Percentiles rank a stretch among this genome's conserved stretches.
phyloP scores from a whole-genome alignment of 2,888 invertebrate species.

The Temnothorax rugatulus region DNA sequence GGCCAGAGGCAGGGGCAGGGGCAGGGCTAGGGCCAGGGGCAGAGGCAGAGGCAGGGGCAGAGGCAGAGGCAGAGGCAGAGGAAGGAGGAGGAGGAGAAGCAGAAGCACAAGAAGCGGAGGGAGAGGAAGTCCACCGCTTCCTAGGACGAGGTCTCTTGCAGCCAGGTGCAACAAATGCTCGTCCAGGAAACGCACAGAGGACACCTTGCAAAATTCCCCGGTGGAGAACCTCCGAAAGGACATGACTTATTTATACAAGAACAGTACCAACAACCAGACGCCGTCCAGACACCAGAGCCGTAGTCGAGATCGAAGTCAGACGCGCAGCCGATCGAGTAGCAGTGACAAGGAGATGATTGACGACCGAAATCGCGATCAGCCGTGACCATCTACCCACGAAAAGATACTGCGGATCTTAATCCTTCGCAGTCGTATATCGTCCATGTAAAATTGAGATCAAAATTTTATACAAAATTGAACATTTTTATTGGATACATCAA shows the following conservation, averaged over 20 bases:
- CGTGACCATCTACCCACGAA: slow-evolving; percentile 5
- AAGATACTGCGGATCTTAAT: neutral
- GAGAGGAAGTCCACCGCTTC: slow-evolving; percentile 7
- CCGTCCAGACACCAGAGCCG: slow-evolving; percentile 70
- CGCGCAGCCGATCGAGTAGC: slow-evolving; percentile 75
- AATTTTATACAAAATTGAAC: slow-evolving; percentile 9
- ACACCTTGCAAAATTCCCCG: slow-evolving; percentile 19
- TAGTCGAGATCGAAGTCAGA: slow-evolving; percentile 74
- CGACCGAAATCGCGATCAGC: slow-evolving; percentile 55
- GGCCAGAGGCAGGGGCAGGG: neutral
- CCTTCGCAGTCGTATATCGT: slow-evolving; percentile 34
- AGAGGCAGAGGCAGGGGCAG: slow-evolving; percentile 12
- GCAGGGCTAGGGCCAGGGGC: neutral
- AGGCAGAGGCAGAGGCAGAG: slow-evolving; percentile 16
- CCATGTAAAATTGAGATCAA: neutral
- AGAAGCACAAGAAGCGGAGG: slow-evolving; percentile 19
- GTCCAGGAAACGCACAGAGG: slow-evolving; percentile 39
- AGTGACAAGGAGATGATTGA: slow-evolving; percentile 76
- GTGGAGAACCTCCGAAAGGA: slow-evolving; percentile 42
- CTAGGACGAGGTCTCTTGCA: slow-evolving; percentile 31
- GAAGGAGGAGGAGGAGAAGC: slow-evolving; percentile 40
- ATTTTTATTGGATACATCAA: neutral
- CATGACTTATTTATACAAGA: slow-evolving; percentile 62
- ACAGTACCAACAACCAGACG: slow-evolving; percentile 62
- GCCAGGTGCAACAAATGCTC: slow-evolving; percentile 58